Evolutionary conservation across 2,797 vertebrate species (phyloP).

Genomic region (Sebastes hubbsi): DNA sequence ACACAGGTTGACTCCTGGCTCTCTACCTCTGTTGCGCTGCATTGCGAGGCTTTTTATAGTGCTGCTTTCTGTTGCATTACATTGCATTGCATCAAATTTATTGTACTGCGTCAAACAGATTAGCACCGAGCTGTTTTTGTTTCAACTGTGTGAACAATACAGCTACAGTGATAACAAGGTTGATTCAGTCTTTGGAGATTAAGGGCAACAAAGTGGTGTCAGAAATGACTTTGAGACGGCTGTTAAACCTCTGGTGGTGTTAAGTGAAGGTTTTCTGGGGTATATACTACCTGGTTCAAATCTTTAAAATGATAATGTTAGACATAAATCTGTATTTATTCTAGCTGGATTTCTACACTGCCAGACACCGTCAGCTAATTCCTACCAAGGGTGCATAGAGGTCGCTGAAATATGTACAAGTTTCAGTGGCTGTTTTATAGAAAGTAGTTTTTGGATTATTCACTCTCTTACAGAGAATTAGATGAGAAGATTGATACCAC

Average conservation of each 20-base stretch:
- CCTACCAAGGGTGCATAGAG: background rate
- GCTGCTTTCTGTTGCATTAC: conserved; percentile 30
- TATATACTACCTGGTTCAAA: background rate
- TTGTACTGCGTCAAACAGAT: conserved; percentile 23
- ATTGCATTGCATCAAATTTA: conserved; percentile 49
- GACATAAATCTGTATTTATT: background rate
- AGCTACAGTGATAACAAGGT: background rate
- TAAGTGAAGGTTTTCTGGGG: background rate
- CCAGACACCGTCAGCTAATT: background rate
- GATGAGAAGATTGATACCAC: background rate
- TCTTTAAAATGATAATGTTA: background rate
- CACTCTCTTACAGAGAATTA: background rate
- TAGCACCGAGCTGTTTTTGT: background rate
- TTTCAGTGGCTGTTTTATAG: background rate
- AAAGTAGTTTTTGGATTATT: background rate
- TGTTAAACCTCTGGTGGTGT: background rate
- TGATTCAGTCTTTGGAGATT: background rate
- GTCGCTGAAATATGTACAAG: background rate
- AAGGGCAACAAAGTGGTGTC: background rate
- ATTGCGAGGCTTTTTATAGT: conserved; percentile 16
- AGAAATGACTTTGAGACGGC: background rate
- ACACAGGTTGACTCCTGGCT: conserved; percentile 55
- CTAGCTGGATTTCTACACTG: background rate
- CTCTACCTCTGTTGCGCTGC: conserved; percentile 17
- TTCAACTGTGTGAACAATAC: background rate